Percentiles rank a stretch among this genome's conserved stretches.
phyloP scores from a whole-genome alignment of 1,140 invertebrate species.

The Drosophila hydei region DNA sequence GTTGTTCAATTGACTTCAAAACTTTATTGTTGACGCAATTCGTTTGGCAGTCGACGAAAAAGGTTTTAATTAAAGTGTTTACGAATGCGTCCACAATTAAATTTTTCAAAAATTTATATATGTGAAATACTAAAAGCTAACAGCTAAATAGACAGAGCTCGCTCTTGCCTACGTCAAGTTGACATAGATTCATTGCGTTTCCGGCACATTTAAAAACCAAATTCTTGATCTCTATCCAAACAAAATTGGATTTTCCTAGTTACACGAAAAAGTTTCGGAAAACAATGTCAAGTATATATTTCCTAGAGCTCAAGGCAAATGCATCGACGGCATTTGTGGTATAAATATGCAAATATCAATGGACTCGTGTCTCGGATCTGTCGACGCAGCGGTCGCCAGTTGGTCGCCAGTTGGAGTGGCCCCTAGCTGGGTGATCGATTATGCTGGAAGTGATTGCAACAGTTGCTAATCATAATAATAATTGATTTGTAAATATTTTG shows the following conservation, averaged over 20 bases:
- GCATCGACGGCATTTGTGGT: constrained; percentile 19
- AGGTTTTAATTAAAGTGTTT: too few relatives aligned
- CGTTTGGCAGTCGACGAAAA: too few relatives aligned
- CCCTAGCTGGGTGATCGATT: constrained; percentile 75
- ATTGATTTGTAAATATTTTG: constrained; percentile 81
- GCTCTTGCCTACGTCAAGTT: background rate
- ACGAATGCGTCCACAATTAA: too few relatives aligned
- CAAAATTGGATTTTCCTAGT: background rate
- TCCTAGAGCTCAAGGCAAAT: constrained; percentile 17
- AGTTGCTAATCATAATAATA: constrained; percentile 67
- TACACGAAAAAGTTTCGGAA: background rate
- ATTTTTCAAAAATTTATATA: too few relatives aligned
- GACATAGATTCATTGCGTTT: constrained; percentile 3
- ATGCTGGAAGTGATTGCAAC: constrained; percentile 65
- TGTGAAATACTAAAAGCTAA: too few relatives aligned
- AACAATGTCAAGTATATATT: constrained; percentile 8
- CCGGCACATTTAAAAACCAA: constrained; percentile 2
- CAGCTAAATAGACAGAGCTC: too few relatives aligned
- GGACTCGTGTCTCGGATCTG: constrained; percentile 36
- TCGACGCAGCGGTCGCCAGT: constrained; percentile 29
- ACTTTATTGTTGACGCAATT: too few relatives aligned
- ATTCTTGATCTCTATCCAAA: background rate
- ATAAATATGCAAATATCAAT: constrained; percentile 48
- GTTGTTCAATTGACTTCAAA: too few relatives aligned
- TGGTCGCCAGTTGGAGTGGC: constrained; percentile 23